These are phyloP conservation scores for Mayetiola destructor DNA, from an alignment of 2,888 invertebrate species.

Conservation along the genomic window DNA sequence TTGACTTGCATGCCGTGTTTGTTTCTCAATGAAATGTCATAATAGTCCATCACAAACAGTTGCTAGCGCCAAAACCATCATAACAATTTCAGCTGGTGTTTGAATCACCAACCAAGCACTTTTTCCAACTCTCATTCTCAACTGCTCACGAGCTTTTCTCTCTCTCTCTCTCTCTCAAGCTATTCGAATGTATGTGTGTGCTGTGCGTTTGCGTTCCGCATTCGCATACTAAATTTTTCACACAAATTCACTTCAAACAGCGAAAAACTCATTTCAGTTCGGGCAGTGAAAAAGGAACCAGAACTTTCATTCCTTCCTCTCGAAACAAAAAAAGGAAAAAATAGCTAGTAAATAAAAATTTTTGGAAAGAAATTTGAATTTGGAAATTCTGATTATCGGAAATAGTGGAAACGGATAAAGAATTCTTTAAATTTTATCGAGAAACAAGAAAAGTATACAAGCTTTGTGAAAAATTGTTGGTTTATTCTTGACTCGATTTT, in stretches of 20 bases:
- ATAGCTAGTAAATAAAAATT: too few relatives aligned
- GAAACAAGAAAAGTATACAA: too few relatives aligned
- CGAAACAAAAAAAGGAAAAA: too few relatives aligned
- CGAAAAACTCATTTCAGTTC: constrained; percentile 5
- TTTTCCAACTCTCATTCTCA: background rate
- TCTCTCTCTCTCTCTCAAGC: background rate
- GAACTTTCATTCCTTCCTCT: constrained; percentile 3
- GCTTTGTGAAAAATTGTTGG: too few relatives aligned
- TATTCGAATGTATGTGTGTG: background rate
- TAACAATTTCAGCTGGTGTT: constrained; percentile 7
- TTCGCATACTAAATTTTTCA: constrained; percentile 8
- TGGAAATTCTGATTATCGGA: too few relatives aligned
- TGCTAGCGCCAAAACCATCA: background rate
- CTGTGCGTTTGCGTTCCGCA: constrained; percentile 13
- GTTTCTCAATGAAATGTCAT: background rate
- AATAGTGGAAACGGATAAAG: too few relatives aligned
- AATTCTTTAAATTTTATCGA: too few relatives aligned
- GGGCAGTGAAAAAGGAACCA: constrained; percentile 4
- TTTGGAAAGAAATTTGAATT: too few relatives aligned
- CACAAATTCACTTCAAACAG: background rate
- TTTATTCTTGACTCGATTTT: too few relatives aligned
- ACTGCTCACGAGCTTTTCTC: background rate
- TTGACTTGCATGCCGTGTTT: background rate
- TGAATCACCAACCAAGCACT: background rate
- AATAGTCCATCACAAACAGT: background rate